Base-by-base conservation (phyloP, 2,113 vertebrate genomes). In the Machaerirhynchus nigripectus region DNA sequence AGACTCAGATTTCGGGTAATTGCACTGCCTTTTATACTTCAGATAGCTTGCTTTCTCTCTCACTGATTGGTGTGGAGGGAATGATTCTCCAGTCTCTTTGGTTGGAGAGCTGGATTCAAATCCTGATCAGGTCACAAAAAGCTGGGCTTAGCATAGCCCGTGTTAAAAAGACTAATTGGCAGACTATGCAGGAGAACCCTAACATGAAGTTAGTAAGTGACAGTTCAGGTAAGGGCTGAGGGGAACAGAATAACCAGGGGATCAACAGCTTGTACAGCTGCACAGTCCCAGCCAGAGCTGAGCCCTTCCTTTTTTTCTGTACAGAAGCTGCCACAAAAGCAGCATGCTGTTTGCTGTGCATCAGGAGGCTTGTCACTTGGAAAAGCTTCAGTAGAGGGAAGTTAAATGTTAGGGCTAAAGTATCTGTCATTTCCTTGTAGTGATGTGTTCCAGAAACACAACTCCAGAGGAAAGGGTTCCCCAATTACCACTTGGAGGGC, bases 1-100 rank as follows among this genome's bases (percentile, higher is more conserved):
- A 96, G 98, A 99, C 97, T 96, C 98, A 97, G 98, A 99, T 97
- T 97, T 99, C 96, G 98, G 98, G 97, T 97, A 98, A 97, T 97
- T 97, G 95, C 96, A 96, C 96, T 97, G 96, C 96, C 96, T 97
- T 96, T 97, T 95, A 95, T 97, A 95, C 89, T 97, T 97, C 82
- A 97, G 97, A 95, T 94, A 97, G 97, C 89, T 97, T 95, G 56
- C 92, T 96, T 94, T 97, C 96, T 97, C 96, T 96, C 97, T 96
- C 97, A 96, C 97, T 93, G 46, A 79, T 93, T 95, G 64, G 64
- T 96, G 97, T 97, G 97, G 96, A 97, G 97, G 96, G 96, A 97
- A 91, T 90, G 69, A 90, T 94, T 94, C 46, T 90, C 85, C 89
- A 77, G 93, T 64, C 84, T 97, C 87, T 87, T 60, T 85, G 78